phyloP scores from a whole-genome alignment of 2,113 vertebrate genomes.

The Ictalurus furcatus region DNA sequence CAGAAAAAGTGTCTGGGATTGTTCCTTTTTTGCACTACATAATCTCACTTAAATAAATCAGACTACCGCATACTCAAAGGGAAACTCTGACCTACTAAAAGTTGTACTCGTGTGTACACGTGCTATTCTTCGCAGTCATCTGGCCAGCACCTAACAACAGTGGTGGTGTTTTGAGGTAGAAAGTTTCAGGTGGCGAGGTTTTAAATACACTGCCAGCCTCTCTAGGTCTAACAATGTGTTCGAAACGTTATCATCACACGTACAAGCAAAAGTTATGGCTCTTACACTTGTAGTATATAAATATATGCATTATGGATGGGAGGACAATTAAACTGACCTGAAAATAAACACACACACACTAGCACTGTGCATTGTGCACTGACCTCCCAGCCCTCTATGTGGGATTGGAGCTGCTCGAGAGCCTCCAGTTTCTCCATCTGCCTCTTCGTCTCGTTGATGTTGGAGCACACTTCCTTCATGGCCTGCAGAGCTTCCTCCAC shows the following conservation, averaged over 20 bases:
- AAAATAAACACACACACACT: neutral
- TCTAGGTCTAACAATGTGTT: neutral
- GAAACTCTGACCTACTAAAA: slow-evolving; percentile 11
- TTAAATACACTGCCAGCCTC: neutral
- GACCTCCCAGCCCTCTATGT: slow-evolving; percentile 99
- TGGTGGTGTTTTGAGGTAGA: neutral
- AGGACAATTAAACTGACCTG: neutral
- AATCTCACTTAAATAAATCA: neutral
- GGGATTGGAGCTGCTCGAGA: slow-evolving; percentile 94
- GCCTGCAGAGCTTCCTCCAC: slow-evolving; percentile 92
- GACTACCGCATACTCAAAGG: neutral
- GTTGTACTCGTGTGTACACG: neutral
- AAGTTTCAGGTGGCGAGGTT: neutral
- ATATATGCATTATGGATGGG: neutral
- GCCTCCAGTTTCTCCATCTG: slow-evolving; percentile 99
- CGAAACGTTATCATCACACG: too few relatives aligned
- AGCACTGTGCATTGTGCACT: neutral
- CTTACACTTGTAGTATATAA: too few relatives aligned
- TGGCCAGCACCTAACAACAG: neutral
- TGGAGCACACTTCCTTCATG: slow-evolving; percentile 97
- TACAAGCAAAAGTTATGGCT: neutral
- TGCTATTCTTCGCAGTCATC: slow-evolving; percentile 15
- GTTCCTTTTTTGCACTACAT: neutral
- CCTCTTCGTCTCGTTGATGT: slow-evolving; percentile 98
- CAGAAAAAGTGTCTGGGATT: too few relatives aligned